Evolutionary conservation across 2,797 vertebrate genomes (phyloP).

Genomic region (Micromesistius poutassou): DNA sequence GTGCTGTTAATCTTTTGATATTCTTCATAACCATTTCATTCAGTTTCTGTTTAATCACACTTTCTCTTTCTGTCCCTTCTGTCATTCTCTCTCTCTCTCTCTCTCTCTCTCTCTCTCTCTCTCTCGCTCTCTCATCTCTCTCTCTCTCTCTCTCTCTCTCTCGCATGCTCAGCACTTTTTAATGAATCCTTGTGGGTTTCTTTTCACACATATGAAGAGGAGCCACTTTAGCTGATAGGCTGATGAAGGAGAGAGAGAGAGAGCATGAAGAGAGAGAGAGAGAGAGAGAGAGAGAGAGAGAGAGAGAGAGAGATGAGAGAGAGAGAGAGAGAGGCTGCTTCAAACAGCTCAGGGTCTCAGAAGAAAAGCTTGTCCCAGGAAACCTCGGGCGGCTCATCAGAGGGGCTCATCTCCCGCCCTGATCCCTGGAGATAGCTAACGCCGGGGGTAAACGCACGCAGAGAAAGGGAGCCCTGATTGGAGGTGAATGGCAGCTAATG

Average conservation of each 20-base stretch:
- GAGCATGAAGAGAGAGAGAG: background rate
- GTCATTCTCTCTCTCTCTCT: no score
- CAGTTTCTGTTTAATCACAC: no score
- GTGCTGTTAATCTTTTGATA: no score
- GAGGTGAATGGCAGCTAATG: constrained; percentile 37
- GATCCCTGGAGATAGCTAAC: constrained; percentile 30
- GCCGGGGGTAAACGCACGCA: constrained; percentile 40
- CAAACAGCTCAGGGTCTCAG: constrained; percentile 1
- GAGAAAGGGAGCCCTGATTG: constrained; percentile 17
- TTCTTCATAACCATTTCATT: no score
- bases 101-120: no score
- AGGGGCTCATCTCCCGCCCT: background rate
- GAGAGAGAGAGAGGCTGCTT: background rate
- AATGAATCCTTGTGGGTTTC: constrained; percentile 59
- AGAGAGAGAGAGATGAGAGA: background rate
- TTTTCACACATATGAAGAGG: constrained; percentile 35
- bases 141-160: no score
- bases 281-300: background rate
- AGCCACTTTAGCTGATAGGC: no score
- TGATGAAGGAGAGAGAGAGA: background rate
- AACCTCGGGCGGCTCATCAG: background rate
- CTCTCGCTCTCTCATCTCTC: no score
- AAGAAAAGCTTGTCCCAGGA: background rate
- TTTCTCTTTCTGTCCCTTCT: no score
- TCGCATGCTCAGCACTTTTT: constrained; percentile 29